A percentile compares a stretch with the other conserved stretches of the same genome.
phyloP scores from a whole-genome alignment of 2,888 invertebrate genomes.

The Nemotelus nigrinus region DNA sequence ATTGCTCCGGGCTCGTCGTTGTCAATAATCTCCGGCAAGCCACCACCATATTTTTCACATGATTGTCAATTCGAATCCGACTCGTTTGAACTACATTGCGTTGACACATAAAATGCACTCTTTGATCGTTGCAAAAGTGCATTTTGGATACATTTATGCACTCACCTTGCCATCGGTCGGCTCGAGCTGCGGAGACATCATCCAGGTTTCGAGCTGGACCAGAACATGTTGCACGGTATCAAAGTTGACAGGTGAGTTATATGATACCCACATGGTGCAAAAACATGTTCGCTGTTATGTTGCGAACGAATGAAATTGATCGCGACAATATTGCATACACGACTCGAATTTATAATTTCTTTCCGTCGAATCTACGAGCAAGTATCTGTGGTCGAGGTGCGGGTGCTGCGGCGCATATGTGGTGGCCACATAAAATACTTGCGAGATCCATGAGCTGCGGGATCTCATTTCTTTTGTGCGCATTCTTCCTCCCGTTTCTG shows the following conservation, averaged over 20 bases:
- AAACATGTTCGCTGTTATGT: slow-evolving; percentile 52
- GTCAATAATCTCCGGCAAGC: slow-evolving; percentile 48
- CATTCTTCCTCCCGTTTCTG: slow-evolving; percentile 23
- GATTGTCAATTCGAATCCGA: slow-evolving; percentile 42
- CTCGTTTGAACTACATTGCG: slow-evolving; percentile 41
- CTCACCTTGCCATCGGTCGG: slow-evolving; percentile 26
- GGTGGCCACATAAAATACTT: slow-evolving; percentile 21
- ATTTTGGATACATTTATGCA: slow-evolving; percentile 43
- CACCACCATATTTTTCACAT: slow-evolving; percentile 49
- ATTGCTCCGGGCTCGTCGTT: slow-evolving; percentile 30
- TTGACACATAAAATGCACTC: slow-evolving; percentile 42
- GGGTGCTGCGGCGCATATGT: slow-evolving; percentile 28
- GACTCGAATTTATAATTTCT: slow-evolving; percentile 52
- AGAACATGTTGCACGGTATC: slow-evolving; percentile 50
- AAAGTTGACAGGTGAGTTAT: slow-evolving; percentile 52
- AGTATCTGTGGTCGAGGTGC: slow-evolving; percentile 1
- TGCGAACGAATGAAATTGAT: slow-evolving; percentile 51
- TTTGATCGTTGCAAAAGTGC: slow-evolving; percentile 43
- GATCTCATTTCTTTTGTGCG: slow-evolving; percentile 46
- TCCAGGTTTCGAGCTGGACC: slow-evolving; percentile 22
- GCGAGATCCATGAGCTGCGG: slow-evolving; percentile 48
- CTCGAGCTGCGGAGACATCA: slow-evolving; percentile 21
- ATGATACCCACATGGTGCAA: slow-evolving; percentile 52
- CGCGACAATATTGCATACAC: slow-evolving; percentile 52
- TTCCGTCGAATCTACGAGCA: slow-evolving; percentile 32